Evolutionary conservation across 1,140 invertebrate genomes (phyloP), one percentile per base, ranked within the genome.

Genomic region (Eupeodes corollae): DNA sequence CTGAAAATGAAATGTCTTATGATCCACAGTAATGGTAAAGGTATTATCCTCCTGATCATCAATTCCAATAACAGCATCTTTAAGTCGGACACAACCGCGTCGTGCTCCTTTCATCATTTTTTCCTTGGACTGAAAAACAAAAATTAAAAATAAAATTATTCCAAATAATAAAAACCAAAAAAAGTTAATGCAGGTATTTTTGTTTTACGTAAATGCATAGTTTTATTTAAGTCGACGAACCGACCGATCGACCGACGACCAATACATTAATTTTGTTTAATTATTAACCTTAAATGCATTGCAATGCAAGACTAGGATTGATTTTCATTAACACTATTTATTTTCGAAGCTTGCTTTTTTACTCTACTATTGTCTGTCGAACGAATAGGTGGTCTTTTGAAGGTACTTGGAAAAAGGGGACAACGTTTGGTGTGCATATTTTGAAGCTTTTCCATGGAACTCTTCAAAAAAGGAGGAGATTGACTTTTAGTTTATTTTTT

Each of bases 11-110:
- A 99, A 99, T 14, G 92, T 95, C 71, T 99, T 99, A 52, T 93
- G 87, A 72, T 99, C 95, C 6, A 96, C 92, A 6, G 95, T 98
- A 56, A 99, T 95, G 13, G 95, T 99, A 73, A 99, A 99, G 9
- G 94, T 98, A 56, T 91, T 93, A 66, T 98, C 93, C 71, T 99
- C 96, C 72, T 97, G 93, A 71, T 97, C 93, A 69, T 99, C 95
- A 58, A 99, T 99, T 18, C 96, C 96, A 61, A 99, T 91, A 16
- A 98, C 83, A 6, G 96, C 95, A 47, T 91, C 92, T 70, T 89
- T 83, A 10, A 93, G 73, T 14, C 91, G 74, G 5, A 99, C 94
- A 74, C 95, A 98, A 26, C 96, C 96, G 52, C 96, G 76, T 50
- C 95, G 77, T 21, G 94, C 90, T 6, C 95, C 94, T 53, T 91